phyloP scores from a whole-genome alignment of 2,888 invertebrate species.

The Brachynemurus nebulosus region DNA sequence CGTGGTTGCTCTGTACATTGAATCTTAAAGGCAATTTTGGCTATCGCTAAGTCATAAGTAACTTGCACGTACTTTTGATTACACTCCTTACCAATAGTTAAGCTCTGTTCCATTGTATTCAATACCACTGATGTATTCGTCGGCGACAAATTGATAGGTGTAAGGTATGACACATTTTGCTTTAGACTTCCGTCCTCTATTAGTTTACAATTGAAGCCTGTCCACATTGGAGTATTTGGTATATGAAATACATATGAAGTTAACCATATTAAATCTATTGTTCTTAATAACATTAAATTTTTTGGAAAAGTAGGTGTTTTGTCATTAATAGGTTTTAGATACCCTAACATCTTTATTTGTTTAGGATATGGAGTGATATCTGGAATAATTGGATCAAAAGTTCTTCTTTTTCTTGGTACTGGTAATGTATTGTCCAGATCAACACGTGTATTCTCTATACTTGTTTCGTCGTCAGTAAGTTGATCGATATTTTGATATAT shows the following conservation, averaged over 20 bases:
- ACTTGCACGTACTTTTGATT: neutral
- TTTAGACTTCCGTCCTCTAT: neutral
- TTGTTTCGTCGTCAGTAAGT: neutral
- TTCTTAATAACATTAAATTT: neutral
- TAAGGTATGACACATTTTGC: neutral
- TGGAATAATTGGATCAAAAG: neutral
- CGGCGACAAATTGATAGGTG: neutral
- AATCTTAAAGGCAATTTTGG: neutral
- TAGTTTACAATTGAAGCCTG: neutral
- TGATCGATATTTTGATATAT: neutral
- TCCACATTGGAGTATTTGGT: constrained; percentile 1
- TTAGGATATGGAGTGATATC: neutral
- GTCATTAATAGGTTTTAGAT: neutral
- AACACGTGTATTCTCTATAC: neutral
- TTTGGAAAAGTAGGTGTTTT: neutral
- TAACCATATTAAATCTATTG: neutral
- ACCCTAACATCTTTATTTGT: neutral
- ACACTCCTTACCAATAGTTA: neutral
- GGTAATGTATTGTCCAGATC: too few species aligned
- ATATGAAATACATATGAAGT: neutral
- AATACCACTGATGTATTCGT: neutral
- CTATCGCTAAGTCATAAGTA: neutral
- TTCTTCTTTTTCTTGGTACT: too few species aligned
- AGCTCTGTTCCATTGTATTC: neutral
- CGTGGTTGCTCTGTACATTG: neutral